These are phyloP conservation scores for Danionella dracula DNA, from an alignment of 2,797 vertebrate species.

Conservation along the genomic window DNA sequence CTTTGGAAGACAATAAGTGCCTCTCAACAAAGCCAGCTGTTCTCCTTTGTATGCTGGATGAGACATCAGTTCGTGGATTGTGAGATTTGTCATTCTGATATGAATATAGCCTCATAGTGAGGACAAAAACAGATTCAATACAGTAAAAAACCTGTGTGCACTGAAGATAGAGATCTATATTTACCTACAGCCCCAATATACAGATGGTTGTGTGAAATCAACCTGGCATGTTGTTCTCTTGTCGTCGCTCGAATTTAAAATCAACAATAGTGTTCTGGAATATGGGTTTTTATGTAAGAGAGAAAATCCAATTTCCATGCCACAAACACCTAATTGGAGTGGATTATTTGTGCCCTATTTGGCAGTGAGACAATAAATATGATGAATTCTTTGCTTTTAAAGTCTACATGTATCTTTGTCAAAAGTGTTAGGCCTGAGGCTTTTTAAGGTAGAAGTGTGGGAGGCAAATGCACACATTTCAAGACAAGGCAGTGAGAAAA, in stretches of 20 bases:
- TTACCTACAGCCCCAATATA: conserved; percentile 26
- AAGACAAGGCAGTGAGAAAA: not conserved
- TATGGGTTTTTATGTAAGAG: conserved; percentile 13
- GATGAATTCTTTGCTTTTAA: conserved; percentile 26
- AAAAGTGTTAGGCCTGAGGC: conserved; percentile 21
- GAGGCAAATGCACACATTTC: conserved; percentile 5
- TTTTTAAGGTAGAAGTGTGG: conserved; percentile 30
- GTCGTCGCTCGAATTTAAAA: conserved; percentile 11
- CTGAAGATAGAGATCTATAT: conserved; percentile 41
- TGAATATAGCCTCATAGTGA: conserved; percentile 8
- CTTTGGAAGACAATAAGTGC: conserved; percentile 55
- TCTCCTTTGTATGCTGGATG: conserved; percentile 41
- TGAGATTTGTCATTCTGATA: conserved; percentile 8
- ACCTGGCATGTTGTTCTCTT: conserved; percentile 31
- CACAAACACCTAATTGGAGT: conserved; percentile 47
- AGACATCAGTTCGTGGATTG: not conserved
- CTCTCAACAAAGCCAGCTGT: conserved; percentile 52
- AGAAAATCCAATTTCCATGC: conserved; percentile 45
- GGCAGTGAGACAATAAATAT: conserved; percentile 36
- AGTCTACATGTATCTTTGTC: conserved; percentile 39
- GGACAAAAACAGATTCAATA: conserved; percentile 11
- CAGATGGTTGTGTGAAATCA: conserved; percentile 39
- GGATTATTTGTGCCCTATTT: conserved; percentile 49
- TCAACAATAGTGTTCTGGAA: conserved; percentile 22
- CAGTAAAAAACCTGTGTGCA: conserved; percentile 11